A percentile compares a stretch with the other conserved stretches of the same genome.
phyloP scores from a whole-genome alignment of 1,140 invertebrate genomes.

The Hyles vespertilio region DNA sequence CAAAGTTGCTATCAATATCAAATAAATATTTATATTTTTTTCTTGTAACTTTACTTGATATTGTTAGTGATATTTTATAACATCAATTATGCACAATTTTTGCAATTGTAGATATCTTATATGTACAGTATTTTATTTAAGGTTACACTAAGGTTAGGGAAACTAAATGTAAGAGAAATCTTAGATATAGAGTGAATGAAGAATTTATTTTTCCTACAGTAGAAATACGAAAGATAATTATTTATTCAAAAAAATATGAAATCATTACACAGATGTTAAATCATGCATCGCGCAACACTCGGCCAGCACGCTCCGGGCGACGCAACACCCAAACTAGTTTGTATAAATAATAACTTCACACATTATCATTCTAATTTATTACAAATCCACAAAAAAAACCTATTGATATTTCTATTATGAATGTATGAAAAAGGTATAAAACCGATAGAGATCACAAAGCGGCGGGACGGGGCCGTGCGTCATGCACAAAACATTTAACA shows the following conservation, averaged over 20 bases:
- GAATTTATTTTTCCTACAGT: neutral
- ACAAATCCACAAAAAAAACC: slow-evolving; percentile 32
- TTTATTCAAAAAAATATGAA: slow-evolving; percentile 1
- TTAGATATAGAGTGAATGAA: neutral
- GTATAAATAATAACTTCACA: slow-evolving; percentile 23
- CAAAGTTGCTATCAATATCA: too few relatives aligned
- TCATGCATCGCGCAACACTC: too few relatives aligned
- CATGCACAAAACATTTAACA: slow-evolving; percentile 70
- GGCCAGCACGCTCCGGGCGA: neutral
- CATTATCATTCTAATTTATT: slow-evolving; percentile 27
- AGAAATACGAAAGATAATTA: slow-evolving; percentile 1
- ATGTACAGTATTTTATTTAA: too few relatives aligned
- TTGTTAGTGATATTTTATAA: too few relatives aligned
- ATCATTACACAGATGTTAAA: neutral
- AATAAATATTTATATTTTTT: too few relatives aligned
- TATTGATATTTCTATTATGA: slow-evolving; percentile 65
- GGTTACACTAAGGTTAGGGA: too few relatives aligned
- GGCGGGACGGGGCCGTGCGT: slow-evolving; percentile 48
- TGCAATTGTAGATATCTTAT: too few relatives aligned
- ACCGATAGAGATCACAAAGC: slow-evolving; percentile 38
- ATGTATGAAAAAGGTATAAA: slow-evolving; percentile 40
- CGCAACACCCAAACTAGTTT: slow-evolving; percentile 7
- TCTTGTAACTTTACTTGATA: too few relatives aligned
- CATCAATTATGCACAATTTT: too few relatives aligned
- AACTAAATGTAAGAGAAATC: neutral